Evolutionary conservation across 2,888 invertebrate genomes (phyloP).

Genomic region (Siphonodentalium dalli): DNA sequence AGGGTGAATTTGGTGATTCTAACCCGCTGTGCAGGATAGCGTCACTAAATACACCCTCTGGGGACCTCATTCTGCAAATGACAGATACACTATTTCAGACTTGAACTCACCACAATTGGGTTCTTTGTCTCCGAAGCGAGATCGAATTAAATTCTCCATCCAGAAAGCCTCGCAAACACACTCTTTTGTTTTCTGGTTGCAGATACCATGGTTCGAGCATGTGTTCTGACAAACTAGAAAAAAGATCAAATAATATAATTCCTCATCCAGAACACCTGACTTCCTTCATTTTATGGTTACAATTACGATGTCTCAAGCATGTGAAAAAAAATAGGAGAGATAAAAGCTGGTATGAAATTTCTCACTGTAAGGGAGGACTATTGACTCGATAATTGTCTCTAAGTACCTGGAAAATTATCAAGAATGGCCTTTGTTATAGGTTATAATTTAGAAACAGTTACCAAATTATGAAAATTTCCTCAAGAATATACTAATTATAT

Average conservation of each 20-base stretch:
- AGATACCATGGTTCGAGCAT: slow-evolving; percentile 88
- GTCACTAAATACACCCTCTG: too few species aligned
- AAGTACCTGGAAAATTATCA: neutral
- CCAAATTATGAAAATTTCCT: too few species aligned
- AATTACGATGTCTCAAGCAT: neutral
- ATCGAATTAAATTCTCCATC: slow-evolving; percentile 85
- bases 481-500: too few species aligned
- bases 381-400: neutral
- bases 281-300: neutral
- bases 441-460: too few species aligned
- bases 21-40: too few species aligned
- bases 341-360: neutral
- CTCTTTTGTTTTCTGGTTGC: slow-evolving; percentile 81
- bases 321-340: too few species aligned
- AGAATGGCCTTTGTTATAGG: too few species aligned
- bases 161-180: slow-evolving; percentile 95
- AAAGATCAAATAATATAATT: slow-evolving; percentile 1
- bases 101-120: slow-evolving; percentile 78
- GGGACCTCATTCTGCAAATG: too few species aligned
- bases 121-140: slow-evolving; percentile 74
- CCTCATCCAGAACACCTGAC: neutral
- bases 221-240: slow-evolving; percentile 82
- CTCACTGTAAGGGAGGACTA: neutral
- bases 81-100: too few species aligned
- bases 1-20: too few species aligned